Evolutionary conservation across 2,797 vertebrate genomes (phyloP), one percentile per base, ranked within the genome.

Genomic region (Lateolabrax maculatus): DNA sequence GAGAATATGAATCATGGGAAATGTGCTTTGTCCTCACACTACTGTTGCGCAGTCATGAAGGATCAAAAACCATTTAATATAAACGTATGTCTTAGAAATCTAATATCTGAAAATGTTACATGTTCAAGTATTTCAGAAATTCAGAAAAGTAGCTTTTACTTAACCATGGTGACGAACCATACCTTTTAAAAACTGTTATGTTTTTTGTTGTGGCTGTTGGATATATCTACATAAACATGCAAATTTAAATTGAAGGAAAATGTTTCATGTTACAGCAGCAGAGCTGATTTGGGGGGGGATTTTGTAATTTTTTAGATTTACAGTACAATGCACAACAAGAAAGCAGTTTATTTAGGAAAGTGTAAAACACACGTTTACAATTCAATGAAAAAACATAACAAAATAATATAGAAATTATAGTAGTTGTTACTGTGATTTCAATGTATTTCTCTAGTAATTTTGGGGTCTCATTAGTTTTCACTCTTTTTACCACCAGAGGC

Each of bases 401-500:
- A n/a, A n/a, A n/a, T n/a, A 65, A 58, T 44, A 9, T 37, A 8
- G 6, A 27, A 48, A 27, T 41, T 11, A 18, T 15, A 15, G 1
- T 12, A n/a, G 4, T 53, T 0, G 5, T 46, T n/a, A 21, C 8
- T 61, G 21, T 65, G 43, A 39, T 74, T 61, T 60, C 4, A 5
- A 2, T 25, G 9, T 15, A 9, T 25, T 69, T 5, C 18, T 19
- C 9, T 31, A 2, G 1, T 29, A 5, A 46, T 61, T 21, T 3
- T 49, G 7, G 5, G 64, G 43, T 66, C 2, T 44, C 3, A 39
- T 13, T 65, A 23, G 9, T 77, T 37, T 36, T 73, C 8, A 8
- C 41, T 16, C 16, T 79, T 53, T 57, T 1, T 34, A 72, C 55
- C 83, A 77, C 55, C 79, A 99, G 98, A 99, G 87, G 97, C 97